phyloP scores from a whole-genome alignment of 2,113 vertebrate species.

The Orycteropus afer region DNA sequence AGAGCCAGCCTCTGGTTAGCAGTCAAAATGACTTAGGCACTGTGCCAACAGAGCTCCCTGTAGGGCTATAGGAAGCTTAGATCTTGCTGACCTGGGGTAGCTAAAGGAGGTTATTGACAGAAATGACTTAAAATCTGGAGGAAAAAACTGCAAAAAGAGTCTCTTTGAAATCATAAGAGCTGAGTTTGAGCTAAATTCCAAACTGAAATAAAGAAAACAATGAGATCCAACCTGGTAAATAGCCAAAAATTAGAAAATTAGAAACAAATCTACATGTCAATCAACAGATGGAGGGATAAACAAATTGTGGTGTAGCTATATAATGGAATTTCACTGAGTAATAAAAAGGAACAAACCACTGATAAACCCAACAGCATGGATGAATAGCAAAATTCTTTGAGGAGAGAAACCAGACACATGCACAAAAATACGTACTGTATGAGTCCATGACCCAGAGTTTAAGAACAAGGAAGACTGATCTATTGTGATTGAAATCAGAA shows the following conservation, averaged over 20 bases:
- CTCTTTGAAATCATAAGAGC: not conserved
- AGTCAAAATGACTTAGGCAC: too few species aligned
- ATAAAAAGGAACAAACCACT: not conserved
- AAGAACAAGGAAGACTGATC: not conserved
- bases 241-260: too few species aligned
- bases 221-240: not conserved
- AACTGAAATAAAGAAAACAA: not conserved
- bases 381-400: not conserved
- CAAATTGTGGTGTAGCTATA: too few species aligned
- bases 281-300: not conserved
- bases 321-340: not conserved
- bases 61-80: not conserved
- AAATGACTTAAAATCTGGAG: not conserved
- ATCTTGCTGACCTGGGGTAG: not conserved
- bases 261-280: not conserved
- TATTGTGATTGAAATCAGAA: not conserved
- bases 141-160: not conserved
- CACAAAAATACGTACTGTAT: not conserved
- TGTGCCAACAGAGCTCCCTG: too few species aligned
- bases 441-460: not conserved
- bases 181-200: not conserved
- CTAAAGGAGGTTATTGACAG: not conserved
- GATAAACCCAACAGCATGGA: not conserved
- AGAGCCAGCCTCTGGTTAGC: too few species aligned
- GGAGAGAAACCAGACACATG: not conserved